Evolutionary conservation across 1,140 invertebrate species (phyloP).

Genomic region (Monochamus saltuarius): DNA sequence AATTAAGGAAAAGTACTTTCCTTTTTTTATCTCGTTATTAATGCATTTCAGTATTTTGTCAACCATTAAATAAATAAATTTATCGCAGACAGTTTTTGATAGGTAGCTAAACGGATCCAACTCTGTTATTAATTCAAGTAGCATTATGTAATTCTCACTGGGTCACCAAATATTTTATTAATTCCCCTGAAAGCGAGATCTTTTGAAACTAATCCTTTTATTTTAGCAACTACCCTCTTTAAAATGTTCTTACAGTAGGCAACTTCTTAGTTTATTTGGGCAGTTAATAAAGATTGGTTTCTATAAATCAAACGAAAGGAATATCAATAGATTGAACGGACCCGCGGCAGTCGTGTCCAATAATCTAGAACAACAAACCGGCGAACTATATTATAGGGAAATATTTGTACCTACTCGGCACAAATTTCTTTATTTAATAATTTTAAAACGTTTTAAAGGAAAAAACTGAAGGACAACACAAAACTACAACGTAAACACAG

Average conservation of each 20-base stretch:
- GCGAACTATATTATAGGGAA: no score
- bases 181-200: constrained; percentile 29
- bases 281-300: not conserved
- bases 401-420: no score
- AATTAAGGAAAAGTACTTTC: constrained; percentile 50
- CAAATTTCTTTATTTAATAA: no score
- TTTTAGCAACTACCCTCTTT: constrained; percentile 26
- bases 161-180: constrained; percentile 19
- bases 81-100: constrained; percentile 45
- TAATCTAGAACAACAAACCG: no score
- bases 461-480: no score
- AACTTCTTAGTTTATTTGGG: not conserved
- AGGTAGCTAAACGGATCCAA: constrained; percentile 50
- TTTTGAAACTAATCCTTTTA: constrained; percentile 31
- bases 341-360: no score
- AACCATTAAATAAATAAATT: constrained; percentile 46
- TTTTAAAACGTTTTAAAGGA: no score
- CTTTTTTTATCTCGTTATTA: constrained; percentile 41
- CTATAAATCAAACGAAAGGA: not conserved
- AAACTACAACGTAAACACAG: no score
- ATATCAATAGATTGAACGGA: no score
- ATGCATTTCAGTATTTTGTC: constrained; percentile 29
- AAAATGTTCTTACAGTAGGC: constrained; percentile 9
- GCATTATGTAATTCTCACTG: constrained; percentile 36
- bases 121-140: constrained; percentile 45